phyloP scores from a whole-genome alignment of 2,113 vertebrate genomes.

The Oreochromis tanganicae region DNA sequence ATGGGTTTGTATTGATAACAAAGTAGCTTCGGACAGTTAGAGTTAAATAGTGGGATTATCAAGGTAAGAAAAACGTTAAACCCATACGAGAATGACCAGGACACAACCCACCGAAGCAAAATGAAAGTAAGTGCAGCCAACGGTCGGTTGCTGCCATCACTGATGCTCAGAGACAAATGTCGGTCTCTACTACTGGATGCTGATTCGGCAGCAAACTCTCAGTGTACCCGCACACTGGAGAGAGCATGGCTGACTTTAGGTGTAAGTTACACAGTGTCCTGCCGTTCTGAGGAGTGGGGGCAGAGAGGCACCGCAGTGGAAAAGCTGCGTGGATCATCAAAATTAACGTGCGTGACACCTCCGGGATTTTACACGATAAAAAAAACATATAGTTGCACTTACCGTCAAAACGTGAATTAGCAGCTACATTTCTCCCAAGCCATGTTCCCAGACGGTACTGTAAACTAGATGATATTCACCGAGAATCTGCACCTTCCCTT shows the following conservation, averaged over 20 bases:
- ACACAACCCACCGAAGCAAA: background rate
- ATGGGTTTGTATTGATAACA: background rate
- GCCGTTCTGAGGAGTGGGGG: background rate
- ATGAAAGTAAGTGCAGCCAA: background rate
- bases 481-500: background rate
- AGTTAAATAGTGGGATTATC: background rate
- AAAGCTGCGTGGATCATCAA: slow-evolving; percentile 14
- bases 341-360: background rate
- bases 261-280: background rate
- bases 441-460: background rate
- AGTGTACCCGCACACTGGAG: background rate
- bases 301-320: background rate
- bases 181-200: background rate
- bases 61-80: background rate
- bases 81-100: background rate
- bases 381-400: background rate
- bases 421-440: background rate
- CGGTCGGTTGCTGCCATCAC: background rate
- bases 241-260: background rate
- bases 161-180: background rate
- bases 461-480: background rate
- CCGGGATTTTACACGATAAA: background rate
- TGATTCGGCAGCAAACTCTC: background rate
- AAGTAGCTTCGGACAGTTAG: background rate
- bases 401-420: background rate